These are phyloP conservation scores for Caenorhabditis plicata DNA, from an alignment of 2,888 invertebrate genomes.

Conservation along the genomic window DNA sequence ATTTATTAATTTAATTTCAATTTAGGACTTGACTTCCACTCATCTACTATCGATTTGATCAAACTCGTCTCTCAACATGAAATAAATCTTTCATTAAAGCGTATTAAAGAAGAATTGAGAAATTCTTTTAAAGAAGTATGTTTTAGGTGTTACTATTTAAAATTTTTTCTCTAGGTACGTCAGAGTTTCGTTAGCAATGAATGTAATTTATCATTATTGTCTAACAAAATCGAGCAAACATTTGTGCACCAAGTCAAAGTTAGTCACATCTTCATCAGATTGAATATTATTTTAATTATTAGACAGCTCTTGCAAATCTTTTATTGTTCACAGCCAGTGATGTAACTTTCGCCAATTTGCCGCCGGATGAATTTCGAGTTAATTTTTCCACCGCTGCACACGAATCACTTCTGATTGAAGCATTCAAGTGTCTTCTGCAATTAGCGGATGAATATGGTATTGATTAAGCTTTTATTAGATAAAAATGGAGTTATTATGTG, in stretches of 20 bases:
- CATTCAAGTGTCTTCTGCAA: slow-evolving; percentile 37
- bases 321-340: slow-evolving; percentile 64
- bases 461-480: background rate
- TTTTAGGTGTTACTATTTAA: slow-evolving; percentile 3
- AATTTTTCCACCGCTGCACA: slow-evolving; percentile 54
- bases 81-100: slow-evolving; percentile 46
- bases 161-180: slow-evolving; percentile 9
- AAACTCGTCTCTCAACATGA: slow-evolving; percentile 51
- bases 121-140: slow-evolving; percentile 36
- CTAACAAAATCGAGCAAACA: slow-evolving; percentile 50
- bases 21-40: slow-evolving; percentile 51
- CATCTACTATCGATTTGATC: slow-evolving; percentile 44
- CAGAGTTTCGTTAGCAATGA: slow-evolving; percentile 11
- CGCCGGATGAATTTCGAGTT: slow-evolving; percentile 37
- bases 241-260: slow-evolving; percentile 57
- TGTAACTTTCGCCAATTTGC: slow-evolving; percentile 55
- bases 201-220: slow-evolving; percentile 19
- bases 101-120: slow-evolving; percentile 39
- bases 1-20: too few relatives aligned
- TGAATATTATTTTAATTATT: slow-evolving; percentile 2
- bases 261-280: background rate
- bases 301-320: slow-evolving; percentile 61
- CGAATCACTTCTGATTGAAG: slow-evolving; percentile 52
- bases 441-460: slow-evolving; percentile 36
- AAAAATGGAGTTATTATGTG: background rate